These are phyloP conservation scores for Allobates femoralis DNA, from an alignment of 2,797 vertebrate genomes.

Conservation along the genomic window DNA sequence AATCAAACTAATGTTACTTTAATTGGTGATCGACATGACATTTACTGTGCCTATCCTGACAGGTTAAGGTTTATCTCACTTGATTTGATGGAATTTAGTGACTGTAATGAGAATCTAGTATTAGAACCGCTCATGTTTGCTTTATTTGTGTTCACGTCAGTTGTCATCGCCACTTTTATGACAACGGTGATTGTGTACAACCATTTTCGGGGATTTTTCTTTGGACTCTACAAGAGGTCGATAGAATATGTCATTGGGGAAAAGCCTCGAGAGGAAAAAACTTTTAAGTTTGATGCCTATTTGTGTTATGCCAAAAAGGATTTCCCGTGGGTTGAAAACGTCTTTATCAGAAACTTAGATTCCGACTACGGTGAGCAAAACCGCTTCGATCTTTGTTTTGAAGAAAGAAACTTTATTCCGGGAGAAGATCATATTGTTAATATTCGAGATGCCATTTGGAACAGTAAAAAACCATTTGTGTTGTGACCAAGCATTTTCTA, in stretches of 20 bases:
- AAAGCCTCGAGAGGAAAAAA: constrained; percentile 30
- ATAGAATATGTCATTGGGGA: constrained; percentile 68
- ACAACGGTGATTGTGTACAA: constrained; percentile 67
- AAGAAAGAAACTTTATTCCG: constrained; percentile 90
- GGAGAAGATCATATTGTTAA: constrained; percentile 85
- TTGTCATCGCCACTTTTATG: constrained; percentile 65
- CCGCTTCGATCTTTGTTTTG: constrained; percentile 84
- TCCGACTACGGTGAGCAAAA: constrained; percentile 83
- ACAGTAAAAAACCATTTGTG: constrained; percentile 85
- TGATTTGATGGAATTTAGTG: constrained; percentile 63
- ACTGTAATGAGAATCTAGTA: constrained; percentile 77
- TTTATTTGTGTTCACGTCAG: constrained; percentile 73
- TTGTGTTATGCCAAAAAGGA: constrained; percentile 86
- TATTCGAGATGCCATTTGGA: constrained; percentile 86
- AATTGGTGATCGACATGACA: constrained; percentile 67
- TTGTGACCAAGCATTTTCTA: constrained; percentile 88
- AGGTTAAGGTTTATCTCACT: constrained; percentile 70
- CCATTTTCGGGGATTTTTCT: constrained; percentile 78
- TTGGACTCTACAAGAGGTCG: constrained; percentile 78
- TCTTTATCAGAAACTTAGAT: constrained; percentile 83
- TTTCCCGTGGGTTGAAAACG: constrained; percentile 86
- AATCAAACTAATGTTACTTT: constrained; percentile 77
- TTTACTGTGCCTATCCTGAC: constrained; percentile 79
- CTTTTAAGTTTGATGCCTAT: constrained; percentile 80
- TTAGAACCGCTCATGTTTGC: constrained; percentile 71